Conservation (phyloP, 1,140 invertebrate genomes). For the Euura lappo region DNA sequence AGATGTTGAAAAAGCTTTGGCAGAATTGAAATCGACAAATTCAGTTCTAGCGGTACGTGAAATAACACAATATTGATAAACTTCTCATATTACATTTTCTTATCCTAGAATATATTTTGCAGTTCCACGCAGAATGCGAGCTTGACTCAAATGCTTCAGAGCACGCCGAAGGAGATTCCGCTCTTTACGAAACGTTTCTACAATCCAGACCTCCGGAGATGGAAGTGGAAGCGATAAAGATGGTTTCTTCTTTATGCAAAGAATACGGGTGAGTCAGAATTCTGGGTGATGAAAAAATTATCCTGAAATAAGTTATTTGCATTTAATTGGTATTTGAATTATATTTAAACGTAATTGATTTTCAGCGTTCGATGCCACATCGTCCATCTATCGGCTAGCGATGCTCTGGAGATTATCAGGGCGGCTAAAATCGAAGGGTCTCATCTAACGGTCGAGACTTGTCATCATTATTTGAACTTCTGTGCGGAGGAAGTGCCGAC, state of each 20-base stretch:
- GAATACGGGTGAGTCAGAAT: constrained; percentile 62
- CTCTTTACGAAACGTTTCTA: constrained; percentile 69
- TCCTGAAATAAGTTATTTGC: constrained; percentile 1
- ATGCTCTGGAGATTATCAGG: constrained; percentile 59
- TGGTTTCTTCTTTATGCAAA: constrained; percentile 64
- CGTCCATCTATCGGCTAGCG: constrained; percentile 73
- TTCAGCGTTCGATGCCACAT: constrained; percentile 71
- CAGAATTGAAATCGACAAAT: constrained; percentile 62
- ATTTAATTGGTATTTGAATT: constrained; percentile 14
- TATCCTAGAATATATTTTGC: constrained; percentile 34
- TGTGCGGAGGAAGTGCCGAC: constrained; percentile 67
- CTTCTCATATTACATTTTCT: constrained; percentile 12
- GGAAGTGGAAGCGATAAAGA: constrained; percentile 70
- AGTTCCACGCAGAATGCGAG: constrained; percentile 75
- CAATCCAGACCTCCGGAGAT: constrained; percentile 68
- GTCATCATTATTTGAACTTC: constrained; percentile 75
- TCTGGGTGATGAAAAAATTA: neutral
- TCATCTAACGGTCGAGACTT: constrained; percentile 72
- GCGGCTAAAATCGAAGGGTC: constrained; percentile 55
- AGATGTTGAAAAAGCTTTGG: constrained; percentile 64
- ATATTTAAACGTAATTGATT: constrained; percentile 21
- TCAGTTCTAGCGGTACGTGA: constrained; percentile 65
- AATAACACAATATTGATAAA: constrained; percentile 3
- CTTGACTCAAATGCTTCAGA: neutral
- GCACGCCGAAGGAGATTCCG: constrained; percentile 51